phyloP scores from a whole-genome alignment of 1,140 invertebrate species.

The Thereuonema tuberculata region DNA sequence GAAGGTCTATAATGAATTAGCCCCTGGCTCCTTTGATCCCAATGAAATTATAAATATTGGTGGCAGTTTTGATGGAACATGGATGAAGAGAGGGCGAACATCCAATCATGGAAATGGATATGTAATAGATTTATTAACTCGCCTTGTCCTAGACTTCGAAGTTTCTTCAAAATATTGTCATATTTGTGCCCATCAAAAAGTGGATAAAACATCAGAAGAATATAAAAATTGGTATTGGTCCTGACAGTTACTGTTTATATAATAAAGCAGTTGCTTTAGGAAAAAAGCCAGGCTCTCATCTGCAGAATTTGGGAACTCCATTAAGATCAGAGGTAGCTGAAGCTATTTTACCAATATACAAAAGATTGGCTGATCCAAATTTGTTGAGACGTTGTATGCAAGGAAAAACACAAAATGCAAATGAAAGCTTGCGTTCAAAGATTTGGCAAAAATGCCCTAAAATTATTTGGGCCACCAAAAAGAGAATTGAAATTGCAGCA shows the following conservation, averaged over 20 bases:
- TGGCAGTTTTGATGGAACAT: neutral
- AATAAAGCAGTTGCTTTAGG: neutral
- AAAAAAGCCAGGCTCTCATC: neutral
- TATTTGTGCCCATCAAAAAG: neutral
- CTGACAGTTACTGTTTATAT: neutral
- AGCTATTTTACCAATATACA: neutral
- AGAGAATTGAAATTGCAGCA: neutral
- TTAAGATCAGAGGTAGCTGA: neutral
- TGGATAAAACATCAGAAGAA: neutral
- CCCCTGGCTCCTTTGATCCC: neutral
- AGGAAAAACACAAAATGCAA: conserved; percentile 12
- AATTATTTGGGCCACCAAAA: neutral
- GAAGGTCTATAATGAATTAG: neutral
- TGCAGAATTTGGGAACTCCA: neutral
- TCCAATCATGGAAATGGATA: neutral
- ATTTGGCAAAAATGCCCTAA: conserved; percentile 14
- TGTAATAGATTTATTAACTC: neutral
- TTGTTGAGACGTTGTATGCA: conserved; percentile 10
- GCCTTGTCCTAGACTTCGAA: neutral
- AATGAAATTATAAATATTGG: neutral
- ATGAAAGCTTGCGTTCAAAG: conserved; percentile 11
- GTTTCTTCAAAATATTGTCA: neutral
- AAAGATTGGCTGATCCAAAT: neutral
- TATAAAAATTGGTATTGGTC: neutral
- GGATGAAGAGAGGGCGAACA: neutral